Evolutionary conservation across 2,888 invertebrate species (phyloP).

Genomic region (Cryptocephalus primarius): DNA sequence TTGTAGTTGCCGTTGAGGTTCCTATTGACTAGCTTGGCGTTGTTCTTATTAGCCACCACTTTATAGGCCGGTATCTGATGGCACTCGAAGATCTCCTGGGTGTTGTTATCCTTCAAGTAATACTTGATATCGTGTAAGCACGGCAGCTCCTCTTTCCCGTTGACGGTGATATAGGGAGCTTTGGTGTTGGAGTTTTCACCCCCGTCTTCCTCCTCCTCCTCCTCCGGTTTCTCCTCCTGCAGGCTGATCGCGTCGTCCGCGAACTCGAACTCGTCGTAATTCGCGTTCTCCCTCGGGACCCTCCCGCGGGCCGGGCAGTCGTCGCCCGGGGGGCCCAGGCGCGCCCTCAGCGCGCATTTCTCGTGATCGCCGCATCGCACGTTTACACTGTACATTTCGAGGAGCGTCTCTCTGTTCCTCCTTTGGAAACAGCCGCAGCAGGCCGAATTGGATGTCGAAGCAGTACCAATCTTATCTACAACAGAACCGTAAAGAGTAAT

Average conservation of each 20-base stretch:
- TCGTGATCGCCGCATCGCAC: conserved; percentile 27
- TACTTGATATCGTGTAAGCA: conserved; percentile 37
- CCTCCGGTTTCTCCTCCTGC: conserved; percentile 21
- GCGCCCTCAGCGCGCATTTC: conserved; percentile 32
- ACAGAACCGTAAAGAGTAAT: conserved; percentile 19
- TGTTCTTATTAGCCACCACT: conserved; percentile 5
- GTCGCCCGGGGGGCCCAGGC: conserved; percentile 32
- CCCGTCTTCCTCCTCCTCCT: conserved; percentile 31
- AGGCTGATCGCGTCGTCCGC: conserved; percentile 37
- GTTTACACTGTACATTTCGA: conserved; percentile 47
- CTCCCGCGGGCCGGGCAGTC: conserved; percentile 20
- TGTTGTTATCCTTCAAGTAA: conserved; percentile 10
- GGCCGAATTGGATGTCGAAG: conserved; percentile 33
- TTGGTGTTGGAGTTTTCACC: no score
- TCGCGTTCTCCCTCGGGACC: conserved; percentile 11
- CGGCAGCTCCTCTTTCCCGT: conserved; percentile 63
- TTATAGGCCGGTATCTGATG: background rate
- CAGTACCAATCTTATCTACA: conserved; percentile 39
- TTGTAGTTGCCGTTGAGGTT: conserved; percentile 33
- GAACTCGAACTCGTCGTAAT: conserved; percentile 32
- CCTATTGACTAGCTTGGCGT: conserved; percentile 9
- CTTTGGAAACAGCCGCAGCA: conserved; percentile 38
- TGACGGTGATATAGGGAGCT: conserved; percentile 43
- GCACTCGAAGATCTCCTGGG: background rate
- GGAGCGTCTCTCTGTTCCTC: conserved; percentile 36